Evolutionary conservation across 2,113 vertebrate species (phyloP), one percentile per base, ranked within the genome.

Genomic region (Ochotona curzoniae): DNA sequence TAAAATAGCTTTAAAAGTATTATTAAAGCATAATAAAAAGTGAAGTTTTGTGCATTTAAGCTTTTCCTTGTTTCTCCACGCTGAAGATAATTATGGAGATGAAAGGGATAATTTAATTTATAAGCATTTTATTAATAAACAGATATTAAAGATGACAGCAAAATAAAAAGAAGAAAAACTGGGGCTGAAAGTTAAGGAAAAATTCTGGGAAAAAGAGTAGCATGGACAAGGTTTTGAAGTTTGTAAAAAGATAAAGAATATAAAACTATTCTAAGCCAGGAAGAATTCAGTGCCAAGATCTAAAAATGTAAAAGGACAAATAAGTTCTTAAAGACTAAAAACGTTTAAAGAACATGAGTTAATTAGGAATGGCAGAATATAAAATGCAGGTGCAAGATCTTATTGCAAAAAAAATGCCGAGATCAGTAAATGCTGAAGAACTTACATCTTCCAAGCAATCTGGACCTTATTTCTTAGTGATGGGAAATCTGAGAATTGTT

Each of bases 21-120:
- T 71, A 57, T 28, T 32, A 78, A 93, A 82, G 25, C 9, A 75
- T 75, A 30, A 67, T 67, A 60, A 94, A 76, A 67, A 74, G 74
- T 79, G 61, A 81, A 80, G 30, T 44, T 78, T 83, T 32, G 8
- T 83, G 78, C 20, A 76, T 76, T 63, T 82, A 76, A 38, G 20
- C 69, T 64, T 93, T 80, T 91, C 17, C 76, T 66, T 75, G n/a
- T 63, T 90, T 25, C 28, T 90, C 75, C 75, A 18, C 61, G 57
- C 25, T 83, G 71, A 83, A 87, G 82, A 71, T 76, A 76, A 83
- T 57, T 76, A 25, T n/a, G 14, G 54, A 75, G 49, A 69, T 90
- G 9, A 61, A 82, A 90, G 14, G 60, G 20, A 63, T 82, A 54
- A 83, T 25, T 86, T 75, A 70, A 83, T 25, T 32, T 75, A 21